These are phyloP conservation scores for Oreotrochilus melanogaster DNA, from an alignment of 2,113 vertebrate species.

Conservation along the genomic window DNA sequence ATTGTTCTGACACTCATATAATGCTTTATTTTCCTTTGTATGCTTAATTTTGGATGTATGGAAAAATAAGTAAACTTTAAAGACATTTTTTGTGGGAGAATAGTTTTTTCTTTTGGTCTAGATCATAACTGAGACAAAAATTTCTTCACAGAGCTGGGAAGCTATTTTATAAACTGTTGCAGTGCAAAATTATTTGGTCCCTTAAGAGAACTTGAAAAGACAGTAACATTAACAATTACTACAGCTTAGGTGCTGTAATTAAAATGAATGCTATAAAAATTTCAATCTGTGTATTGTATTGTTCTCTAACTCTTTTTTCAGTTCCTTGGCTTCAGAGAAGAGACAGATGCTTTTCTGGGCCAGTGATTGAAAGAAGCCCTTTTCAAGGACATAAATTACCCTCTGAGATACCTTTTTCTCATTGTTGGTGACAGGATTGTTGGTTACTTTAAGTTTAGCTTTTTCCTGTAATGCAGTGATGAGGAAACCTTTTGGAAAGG, in stretches of 20 bases:
- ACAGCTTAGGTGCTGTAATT: not conserved
- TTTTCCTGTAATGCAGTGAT: not conserved
- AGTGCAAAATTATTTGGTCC: not conserved
- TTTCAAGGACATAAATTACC: not conserved
- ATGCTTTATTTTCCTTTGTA: not conserved
- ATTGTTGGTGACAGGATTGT: not conserved
- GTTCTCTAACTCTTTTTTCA: not conserved
- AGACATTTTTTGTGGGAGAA: not conserved
- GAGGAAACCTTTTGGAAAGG: not conserved
- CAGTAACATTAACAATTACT: not conserved
- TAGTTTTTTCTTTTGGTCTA: not conserved
- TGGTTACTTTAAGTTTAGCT: not conserved
- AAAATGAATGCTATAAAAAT: not conserved
- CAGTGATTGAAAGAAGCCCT: not conserved
- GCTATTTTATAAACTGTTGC: not conserved
- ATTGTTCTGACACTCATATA: not conserved
- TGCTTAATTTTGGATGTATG: not conserved
- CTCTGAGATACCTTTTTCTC: not conserved
- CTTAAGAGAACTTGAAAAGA: not conserved
- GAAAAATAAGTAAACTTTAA: not conserved
- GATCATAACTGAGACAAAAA: not conserved
- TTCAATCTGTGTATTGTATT: rapidly evolving
- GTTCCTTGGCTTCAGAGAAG: not conserved
- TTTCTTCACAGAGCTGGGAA: not conserved
- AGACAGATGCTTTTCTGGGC: not conserved